phyloP scores from a whole-genome alignment of 2,888 invertebrate species.

The Elegia similella region DNA sequence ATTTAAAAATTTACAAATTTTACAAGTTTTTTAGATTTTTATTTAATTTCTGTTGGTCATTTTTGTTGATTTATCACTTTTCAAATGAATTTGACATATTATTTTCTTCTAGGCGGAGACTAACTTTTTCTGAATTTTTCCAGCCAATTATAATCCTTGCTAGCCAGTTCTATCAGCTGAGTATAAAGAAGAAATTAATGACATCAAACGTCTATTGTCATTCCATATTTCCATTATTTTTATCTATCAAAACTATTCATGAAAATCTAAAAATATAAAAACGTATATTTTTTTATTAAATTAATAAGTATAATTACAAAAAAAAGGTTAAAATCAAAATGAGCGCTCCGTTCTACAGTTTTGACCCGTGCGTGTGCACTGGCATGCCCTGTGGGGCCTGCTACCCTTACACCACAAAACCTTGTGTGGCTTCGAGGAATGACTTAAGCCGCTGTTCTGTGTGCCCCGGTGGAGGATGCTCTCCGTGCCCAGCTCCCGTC shows the following conservation, averaged over 20 bases:
- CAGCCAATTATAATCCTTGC: neutral
- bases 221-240: neutral
- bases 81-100: neutral
- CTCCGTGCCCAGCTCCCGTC: conserved; percentile 71
- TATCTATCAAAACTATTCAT: neutral
- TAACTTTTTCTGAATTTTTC: neutral
- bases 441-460: conserved; percentile 60
- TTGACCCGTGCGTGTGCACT: conserved; percentile 65
- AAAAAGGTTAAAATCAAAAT: conserved; percentile 46
- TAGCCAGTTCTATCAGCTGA: neutral
- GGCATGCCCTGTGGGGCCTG: conserved; percentile 69
- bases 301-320: conserved; percentile 29
- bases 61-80: neutral
- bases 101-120: neutral
- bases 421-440: conserved; percentile 59
- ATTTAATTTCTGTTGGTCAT: conserved; percentile 1
- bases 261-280: conserved; percentile 22
- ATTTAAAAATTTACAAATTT: conserved; percentile 17
- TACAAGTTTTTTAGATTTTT: conserved; percentile 1
- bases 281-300: conserved; percentile 20
- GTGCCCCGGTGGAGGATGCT: conserved; percentile 73
- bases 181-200: neutral
- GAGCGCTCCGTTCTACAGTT: conserved; percentile 74
- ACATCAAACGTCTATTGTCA: neutral
- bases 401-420: conserved; percentile 66